These are phyloP conservation scores for Contarinia nasturtii DNA, from an alignment of 1,140 invertebrate genomes.

Conservation along the genomic window DNA sequence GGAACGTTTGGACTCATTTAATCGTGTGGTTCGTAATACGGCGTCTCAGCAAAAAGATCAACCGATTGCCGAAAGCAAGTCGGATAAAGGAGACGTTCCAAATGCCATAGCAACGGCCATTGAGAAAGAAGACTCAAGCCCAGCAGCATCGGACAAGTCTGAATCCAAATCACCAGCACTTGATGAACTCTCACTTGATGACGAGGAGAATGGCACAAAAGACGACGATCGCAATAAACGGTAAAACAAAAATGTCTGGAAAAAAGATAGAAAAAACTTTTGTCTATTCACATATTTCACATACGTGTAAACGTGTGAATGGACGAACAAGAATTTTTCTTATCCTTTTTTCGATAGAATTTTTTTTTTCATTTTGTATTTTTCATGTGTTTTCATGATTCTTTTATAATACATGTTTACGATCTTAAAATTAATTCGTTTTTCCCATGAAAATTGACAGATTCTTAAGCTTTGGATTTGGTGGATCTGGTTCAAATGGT, in stretches of 20 bases:
- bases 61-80: constrained; percentile 10
- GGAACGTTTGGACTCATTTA: constrained; percentile 23
- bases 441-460: constrained; percentile 21
- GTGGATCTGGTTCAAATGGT: constrained; percentile 29
- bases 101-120: constrained; percentile 9
- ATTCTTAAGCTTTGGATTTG: constrained; percentile 48
- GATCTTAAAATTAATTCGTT: neutral
- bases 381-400: neutral
- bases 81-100: constrained; percentile 8
- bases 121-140: constrained; percentile 6
- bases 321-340: no score
- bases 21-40: constrained; percentile 21
- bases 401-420: neutral
- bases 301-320: no score
- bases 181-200: constrained; percentile 35
- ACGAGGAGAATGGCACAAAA: constrained; percentile 28
- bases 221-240: constrained; percentile 63
- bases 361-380: neutral
- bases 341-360: no score
- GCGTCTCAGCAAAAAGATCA: constrained; percentile 8
- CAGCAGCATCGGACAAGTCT: constrained; percentile 23
- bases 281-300: no score
- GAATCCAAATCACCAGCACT: constrained; percentile 30
- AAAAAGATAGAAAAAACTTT: neutral
- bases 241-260: constrained; percentile 14